Percentiles rank a stretch among this genome's conserved stretches.
phyloP scores from a whole-genome alignment of 2,797 vertebrate genomes.

The Lacerta bilineata region DNA sequence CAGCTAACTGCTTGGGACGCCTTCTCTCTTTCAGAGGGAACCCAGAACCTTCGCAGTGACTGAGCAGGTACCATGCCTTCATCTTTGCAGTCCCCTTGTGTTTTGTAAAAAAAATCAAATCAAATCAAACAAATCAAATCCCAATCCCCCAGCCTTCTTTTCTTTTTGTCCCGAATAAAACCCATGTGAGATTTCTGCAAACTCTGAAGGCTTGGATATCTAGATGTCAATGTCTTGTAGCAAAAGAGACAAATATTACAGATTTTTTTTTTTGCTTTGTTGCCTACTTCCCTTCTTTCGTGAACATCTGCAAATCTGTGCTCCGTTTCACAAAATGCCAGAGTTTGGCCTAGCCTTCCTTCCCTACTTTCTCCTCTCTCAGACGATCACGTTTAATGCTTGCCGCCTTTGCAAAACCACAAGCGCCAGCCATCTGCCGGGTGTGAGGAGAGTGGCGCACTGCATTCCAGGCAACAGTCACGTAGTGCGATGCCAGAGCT shows the following conservation, averaged over 20 bases:
- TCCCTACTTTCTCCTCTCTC: neutral
- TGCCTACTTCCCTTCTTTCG: neutral
- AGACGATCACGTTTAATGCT: neutral
- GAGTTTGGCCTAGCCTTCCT: neutral
- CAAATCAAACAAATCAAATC: neutral
- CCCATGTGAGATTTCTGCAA: constrained; percentile 74
- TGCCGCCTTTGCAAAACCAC: constrained; percentile 38
- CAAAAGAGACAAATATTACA: constrained; percentile 68
- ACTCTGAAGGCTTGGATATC: constrained; percentile 79
- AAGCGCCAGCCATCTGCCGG: neutral
- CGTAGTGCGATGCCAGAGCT: no score
- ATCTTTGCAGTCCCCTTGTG: constrained; percentile 79
- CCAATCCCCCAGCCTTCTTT: constrained; percentile 57
- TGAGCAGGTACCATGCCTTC: constrained; percentile 92
- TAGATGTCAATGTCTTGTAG: constrained; percentile 62
- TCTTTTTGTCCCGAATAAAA: constrained; percentile 66
- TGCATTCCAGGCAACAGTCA: no score
- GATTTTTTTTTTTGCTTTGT: neutral
- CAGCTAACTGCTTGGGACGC: constrained; percentile 79
- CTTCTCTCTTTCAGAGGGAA: constrained; percentile 98
- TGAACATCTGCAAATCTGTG: no score
- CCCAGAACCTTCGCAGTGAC: constrained; percentile 96
- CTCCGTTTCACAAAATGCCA: neutral
- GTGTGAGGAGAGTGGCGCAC: neutral
- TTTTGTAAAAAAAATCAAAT: constrained; percentile 51